Percentiles rank a stretch among this genome's conserved stretches.
These are phyloP conservation scores for Chaetophractus vellerosus DNA, from an alignment of 2,797 vertebrate genomes.

Conservation along the genomic window DNA sequence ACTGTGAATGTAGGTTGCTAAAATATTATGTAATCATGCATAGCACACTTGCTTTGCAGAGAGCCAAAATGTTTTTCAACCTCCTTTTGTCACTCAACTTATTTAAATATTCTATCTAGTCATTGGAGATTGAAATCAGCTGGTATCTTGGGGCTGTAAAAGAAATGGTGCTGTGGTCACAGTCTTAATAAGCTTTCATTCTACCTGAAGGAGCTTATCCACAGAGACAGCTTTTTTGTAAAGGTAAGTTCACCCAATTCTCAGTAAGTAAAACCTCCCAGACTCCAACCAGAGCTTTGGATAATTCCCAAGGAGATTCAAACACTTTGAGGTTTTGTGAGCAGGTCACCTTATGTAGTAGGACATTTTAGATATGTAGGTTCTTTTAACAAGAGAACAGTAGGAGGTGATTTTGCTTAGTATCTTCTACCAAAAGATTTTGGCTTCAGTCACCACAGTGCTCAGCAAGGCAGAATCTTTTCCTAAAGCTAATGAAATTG, in stretches of 20 bases:
- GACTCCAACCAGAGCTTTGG: background rate
- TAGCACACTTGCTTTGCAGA: constrained; percentile 12
- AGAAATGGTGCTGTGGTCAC: constrained; percentile 68
- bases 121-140: constrained; percentile 72
- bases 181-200: constrained; percentile 39
- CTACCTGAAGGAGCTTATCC: constrained; percentile 61
- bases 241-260: constrained; percentile 36
- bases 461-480: constrained; percentile 4
- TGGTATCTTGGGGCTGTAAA: constrained; percentile 4
- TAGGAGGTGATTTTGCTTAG: background rate
- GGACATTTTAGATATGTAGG: background rate
- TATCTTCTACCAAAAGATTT: background rate
- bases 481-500: constrained; percentile 26
- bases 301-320: constrained; percentile 19
- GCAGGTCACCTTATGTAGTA: background rate
- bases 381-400: background rate
- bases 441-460: background rate
- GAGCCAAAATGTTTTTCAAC: constrained; percentile 59
- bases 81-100: constrained; percentile 77
- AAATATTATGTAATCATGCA: constrained; percentile 15
- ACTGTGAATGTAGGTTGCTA: background rate
- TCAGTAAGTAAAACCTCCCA: constrained; percentile 30
- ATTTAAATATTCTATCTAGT: constrained; percentile 74
- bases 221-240: background rate
- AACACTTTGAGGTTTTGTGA: background rate